Conservation (phyloP, 2,888 invertebrate species). For the Lasioglossum oenotherae region DNA sequence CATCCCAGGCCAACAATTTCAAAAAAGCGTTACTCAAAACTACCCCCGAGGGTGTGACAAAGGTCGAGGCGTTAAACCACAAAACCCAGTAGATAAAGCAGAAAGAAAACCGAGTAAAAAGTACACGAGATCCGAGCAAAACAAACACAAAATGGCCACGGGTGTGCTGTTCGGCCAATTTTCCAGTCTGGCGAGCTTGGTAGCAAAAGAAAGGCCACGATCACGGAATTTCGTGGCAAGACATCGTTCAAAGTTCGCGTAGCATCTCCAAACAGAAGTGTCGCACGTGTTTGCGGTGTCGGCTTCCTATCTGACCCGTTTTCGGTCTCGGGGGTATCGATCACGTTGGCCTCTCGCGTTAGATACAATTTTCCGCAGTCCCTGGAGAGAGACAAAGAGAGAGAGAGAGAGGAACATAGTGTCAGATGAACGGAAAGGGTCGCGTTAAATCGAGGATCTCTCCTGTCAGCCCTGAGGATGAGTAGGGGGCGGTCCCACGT, state of each 20-base stretch:
- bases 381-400: neutral
- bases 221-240: neutral
- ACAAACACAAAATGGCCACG: neutral
- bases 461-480: neutral
- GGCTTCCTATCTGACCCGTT: neutral
- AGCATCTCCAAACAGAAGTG: neutral
- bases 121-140: neutral
- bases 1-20: neutral
- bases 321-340: slow-evolving; percentile 31
- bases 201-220: neutral
- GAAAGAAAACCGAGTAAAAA: neutral
- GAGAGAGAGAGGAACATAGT: neutral
- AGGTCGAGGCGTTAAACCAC: neutral
- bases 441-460: slow-evolving; percentile 35
- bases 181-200: neutral
- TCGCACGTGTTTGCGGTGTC: slow-evolving; percentile 9
- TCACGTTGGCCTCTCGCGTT: slow-evolving; percentile 20
- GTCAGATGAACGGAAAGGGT: neutral
- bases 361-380: slow-evolving; percentile 45
- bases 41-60: neutral
- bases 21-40: neutral
- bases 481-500: slow-evolving; percentile 16
- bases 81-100: neutral
- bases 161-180: neutral
- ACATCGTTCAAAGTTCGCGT: neutral